A percentile compares a stretch with the other conserved stretches of the same genome.
Evolutionary conservation across 2,888 invertebrate species (phyloP).

Genomic region (Trissoscelio sp.): DNA sequence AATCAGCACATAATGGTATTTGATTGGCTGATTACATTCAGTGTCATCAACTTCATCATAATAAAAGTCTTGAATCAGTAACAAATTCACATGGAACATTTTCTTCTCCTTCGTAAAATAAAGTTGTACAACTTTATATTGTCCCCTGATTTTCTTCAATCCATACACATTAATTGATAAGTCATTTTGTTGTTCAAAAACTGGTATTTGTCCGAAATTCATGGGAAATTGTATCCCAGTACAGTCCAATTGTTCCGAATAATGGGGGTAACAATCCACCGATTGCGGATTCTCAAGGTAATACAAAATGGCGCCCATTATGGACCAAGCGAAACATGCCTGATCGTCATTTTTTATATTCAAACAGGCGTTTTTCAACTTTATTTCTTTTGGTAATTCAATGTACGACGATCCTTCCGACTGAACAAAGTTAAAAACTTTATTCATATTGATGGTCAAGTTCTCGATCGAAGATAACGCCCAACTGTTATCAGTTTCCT

Average conservation of each 20-base stretch:
- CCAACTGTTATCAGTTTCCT: background rate
- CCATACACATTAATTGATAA: background rate
- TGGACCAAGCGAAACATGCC: conserved; percentile 3
- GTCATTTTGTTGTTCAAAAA: background rate
- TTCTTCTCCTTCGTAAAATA: background rate
- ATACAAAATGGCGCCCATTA: background rate
- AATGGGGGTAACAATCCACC: background rate
- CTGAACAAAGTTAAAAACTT: background rate
- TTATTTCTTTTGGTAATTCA: background rate
- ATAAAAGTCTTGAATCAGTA: background rate
- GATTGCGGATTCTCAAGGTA: background rate
- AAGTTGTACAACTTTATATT: background rate
- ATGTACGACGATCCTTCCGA: background rate
- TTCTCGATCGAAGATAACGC: background rate
- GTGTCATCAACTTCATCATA: background rate
- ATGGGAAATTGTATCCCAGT: background rate
- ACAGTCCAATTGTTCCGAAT: background rate
- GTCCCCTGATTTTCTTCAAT: background rate
- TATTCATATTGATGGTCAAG: background rate
- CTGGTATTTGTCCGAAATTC: background rate
- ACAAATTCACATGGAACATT: background rate
- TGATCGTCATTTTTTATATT: background rate
- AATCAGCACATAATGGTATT: background rate
- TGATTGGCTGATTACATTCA: no score
- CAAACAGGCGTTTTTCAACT: background rate